These are phyloP conservation scores for Hemistola chrysoprasaria DNA, from an alignment of 2,888 invertebrate species.

Conservation along the genomic window DNA sequence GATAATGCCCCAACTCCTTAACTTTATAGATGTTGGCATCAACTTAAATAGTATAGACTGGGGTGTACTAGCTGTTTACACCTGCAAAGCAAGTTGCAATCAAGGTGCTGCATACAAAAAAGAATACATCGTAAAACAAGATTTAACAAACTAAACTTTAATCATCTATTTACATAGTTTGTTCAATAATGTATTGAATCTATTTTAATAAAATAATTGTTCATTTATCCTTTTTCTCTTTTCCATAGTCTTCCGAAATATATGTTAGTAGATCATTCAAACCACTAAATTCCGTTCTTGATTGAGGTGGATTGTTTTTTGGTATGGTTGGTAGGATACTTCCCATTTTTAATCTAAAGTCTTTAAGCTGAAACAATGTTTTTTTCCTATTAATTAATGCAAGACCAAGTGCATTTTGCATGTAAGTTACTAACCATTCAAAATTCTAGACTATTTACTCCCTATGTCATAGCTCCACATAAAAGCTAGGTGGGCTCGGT, in stretches of 20 bases:
- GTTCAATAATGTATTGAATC: slow-evolving; percentile 1
- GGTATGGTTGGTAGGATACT: slow-evolving; percentile 88
- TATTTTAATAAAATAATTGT: slow-evolving; percentile 3
- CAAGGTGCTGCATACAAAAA: slow-evolving; percentile 85
- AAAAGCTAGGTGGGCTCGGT: too few species aligned
- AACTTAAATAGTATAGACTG: slow-evolving; percentile 89
- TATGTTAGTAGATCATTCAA: slow-evolving; percentile 93
- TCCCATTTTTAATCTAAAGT: slow-evolving; percentile 92
- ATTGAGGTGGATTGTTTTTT: slow-evolving; percentile 89
- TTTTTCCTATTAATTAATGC: too few species aligned
- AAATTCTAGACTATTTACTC: too few species aligned
- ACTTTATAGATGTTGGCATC: slow-evolving; percentile 85
- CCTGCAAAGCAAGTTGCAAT: slow-evolving; percentile 90
- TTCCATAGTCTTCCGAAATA: slow-evolving; percentile 83
- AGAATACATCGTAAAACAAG: slow-evolving; percentile 94
- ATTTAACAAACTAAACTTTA: slow-evolving; percentile 76
- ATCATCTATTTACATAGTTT: slow-evolving; percentile 10
- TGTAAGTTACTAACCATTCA: too few species aligned
- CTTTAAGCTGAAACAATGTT: slow-evolving; percentile 84
- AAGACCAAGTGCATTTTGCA: too few species aligned
- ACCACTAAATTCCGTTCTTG: slow-evolving; percentile 93
- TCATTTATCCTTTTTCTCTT: slow-evolving; percentile 45
- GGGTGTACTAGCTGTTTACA: slow-evolving; percentile 93
- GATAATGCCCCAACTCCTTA: slow-evolving; percentile 92
- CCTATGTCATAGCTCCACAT: too few species aligned